These are phyloP conservation scores for Zeuzera pyrina DNA, from an alignment of 2,888 invertebrate species.

Conservation along the genomic window DNA sequence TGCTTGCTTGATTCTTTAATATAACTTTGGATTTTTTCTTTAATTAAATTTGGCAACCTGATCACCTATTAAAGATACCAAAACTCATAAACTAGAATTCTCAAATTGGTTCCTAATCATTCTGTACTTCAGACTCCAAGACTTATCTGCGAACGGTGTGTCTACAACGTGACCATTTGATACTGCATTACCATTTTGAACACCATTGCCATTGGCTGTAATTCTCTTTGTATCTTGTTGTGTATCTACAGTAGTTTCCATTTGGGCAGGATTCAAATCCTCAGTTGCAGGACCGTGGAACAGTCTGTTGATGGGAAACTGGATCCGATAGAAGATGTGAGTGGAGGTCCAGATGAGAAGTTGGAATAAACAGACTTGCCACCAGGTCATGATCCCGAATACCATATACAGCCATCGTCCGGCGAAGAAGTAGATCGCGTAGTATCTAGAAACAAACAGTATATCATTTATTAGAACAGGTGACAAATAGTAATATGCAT, in stretches of 20 bases:
- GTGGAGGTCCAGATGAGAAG: slow-evolving; percentile 40
- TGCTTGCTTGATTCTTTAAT: slow-evolving; percentile 6
- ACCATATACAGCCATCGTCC: slow-evolving; percentile 67
- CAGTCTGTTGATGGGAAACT: slow-evolving; percentile 50
- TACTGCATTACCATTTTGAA: background rate
- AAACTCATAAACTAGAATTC: slow-evolving; percentile 36
- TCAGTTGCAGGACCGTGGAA: slow-evolving; percentile 30
- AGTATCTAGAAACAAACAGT: slow-evolving; percentile 41
- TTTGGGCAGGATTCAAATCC: background rate
- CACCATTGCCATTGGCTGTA: slow-evolving; percentile 3
- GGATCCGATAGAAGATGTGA: slow-evolving; percentile 45
- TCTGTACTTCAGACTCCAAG: slow-evolving; percentile 37
- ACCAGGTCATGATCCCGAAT: slow-evolving; percentile 67
- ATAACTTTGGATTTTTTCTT: slow-evolving; percentile 9
- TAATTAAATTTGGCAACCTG: no score
- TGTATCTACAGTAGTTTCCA: slow-evolving; percentile 1
- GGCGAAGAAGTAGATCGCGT: slow-evolving; percentile 54
- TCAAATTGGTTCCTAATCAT: slow-evolving; percentile 29
- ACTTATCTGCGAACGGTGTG: slow-evolving; percentile 7
- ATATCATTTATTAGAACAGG: no score
- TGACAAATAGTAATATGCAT: no score
- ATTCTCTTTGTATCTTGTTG: slow-evolving; percentile 7
- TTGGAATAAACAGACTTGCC: slow-evolving; percentile 57
- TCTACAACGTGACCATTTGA: background rate
- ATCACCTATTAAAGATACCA: background rate